phyloP scores from a whole-genome alignment of 2,888 invertebrate species.

The Pocota personata region DNA sequence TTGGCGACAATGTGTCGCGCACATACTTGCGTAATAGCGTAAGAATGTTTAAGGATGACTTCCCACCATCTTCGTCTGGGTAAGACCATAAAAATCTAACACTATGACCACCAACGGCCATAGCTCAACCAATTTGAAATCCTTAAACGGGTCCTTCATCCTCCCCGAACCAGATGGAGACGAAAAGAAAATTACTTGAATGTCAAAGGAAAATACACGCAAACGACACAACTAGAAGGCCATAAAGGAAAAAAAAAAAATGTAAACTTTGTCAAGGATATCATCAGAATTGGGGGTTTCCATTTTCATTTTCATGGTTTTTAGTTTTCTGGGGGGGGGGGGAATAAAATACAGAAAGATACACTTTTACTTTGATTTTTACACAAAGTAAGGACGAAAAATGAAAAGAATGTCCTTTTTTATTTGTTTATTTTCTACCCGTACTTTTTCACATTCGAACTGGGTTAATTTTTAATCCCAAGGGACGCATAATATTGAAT shows the following conservation, averaged over 20 bases:
- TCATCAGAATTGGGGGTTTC: neutral
- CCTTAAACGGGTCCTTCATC: constrained; percentile 12
- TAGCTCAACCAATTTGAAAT: constrained; percentile 60
- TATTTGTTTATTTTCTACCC: neutral
- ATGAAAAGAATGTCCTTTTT: constrained; percentile 10
- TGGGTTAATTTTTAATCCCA: constrained; percentile 37
- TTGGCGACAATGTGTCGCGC: constrained; percentile 64
- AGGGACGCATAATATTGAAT: constrained; percentile 17
- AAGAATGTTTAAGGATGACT: neutral
- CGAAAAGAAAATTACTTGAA: neutral
- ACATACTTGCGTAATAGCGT: constrained; percentile 32
- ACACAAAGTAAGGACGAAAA: neutral
- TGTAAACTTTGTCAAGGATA: constrained; percentile 12
- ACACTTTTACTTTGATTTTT: constrained; percentile 21
- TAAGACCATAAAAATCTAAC: constrained; percentile 28
- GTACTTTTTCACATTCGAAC: neutral
- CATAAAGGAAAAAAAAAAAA: neutral
- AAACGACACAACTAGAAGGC: neutral
- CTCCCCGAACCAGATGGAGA: neutral
- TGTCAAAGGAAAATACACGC: neutral
- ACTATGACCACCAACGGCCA: constrained; percentile 47
- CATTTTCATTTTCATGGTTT: constrained; percentile 25
- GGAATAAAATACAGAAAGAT: constrained; percentile 1
- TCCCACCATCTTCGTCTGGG: constrained; percentile 1
- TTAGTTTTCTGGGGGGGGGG: neutral